A percentile compares a stretch with the other conserved stretches of the same genome.
Conservation (phyloP, 2,797 vertebrate species). For the Gambelia wislizenii region DNA sequence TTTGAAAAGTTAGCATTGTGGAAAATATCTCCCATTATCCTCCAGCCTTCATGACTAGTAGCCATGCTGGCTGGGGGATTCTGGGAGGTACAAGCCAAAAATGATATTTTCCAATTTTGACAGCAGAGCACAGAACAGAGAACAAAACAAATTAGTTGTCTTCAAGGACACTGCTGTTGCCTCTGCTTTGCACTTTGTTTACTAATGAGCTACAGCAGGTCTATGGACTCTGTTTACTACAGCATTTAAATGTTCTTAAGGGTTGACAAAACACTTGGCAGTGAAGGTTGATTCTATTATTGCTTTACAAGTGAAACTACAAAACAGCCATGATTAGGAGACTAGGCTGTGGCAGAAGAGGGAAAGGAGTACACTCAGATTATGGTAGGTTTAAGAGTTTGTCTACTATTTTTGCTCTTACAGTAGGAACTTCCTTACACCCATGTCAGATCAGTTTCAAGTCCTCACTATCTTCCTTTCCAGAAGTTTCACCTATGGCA, state of each 20-base stretch:
- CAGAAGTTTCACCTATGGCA: neutral
- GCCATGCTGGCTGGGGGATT: too few species aligned
- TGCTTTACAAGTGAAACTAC: constrained; percentile 5
- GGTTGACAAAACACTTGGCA: constrained; percentile 18
- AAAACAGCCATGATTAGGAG: neutral
- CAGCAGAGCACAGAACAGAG: neutral
- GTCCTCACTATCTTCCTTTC: too few species aligned
- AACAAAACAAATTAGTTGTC: neutral
- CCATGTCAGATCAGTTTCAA: neutral
- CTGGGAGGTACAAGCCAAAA: too few species aligned
- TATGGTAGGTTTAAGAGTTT: neutral
- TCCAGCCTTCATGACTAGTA: too few species aligned
- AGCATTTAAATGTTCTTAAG: constrained; percentile 23
- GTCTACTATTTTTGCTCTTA: neutral
- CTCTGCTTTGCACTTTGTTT: constrained; percentile 24
- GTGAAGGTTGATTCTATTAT: neutral
- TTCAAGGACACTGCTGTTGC: constrained; percentile 1
- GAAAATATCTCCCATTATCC: too few species aligned
- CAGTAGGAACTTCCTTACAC: neutral
- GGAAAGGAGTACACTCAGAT: neutral
- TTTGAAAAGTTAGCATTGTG: too few species aligned
- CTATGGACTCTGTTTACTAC: neutral
- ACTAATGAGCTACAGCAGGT: constrained; percentile 10
- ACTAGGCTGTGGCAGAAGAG: neutral
- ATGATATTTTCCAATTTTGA: neutral